Conservation (phyloP, 2,113 vertebrate genomes). For the Peromyscus californicus region DNA sequence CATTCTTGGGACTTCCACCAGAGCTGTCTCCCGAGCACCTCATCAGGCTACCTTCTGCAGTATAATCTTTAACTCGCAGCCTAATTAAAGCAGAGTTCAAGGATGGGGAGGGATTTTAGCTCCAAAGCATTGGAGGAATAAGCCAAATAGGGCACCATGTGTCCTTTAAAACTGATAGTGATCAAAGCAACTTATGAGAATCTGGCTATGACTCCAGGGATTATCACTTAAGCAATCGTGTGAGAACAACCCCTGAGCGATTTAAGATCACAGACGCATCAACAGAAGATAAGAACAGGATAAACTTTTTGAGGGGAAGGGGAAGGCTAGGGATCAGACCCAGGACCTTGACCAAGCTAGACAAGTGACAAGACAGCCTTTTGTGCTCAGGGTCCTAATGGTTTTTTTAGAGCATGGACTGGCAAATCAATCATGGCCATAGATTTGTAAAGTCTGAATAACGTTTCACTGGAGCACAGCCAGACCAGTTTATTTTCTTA, state of each 20-base stretch:
- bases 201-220: neutral
- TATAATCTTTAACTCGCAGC: neutral
- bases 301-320: neutral
- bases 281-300: neutral
- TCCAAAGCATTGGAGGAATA: neutral
- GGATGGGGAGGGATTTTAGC: neutral
- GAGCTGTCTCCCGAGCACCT: neutral
- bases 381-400: neutral
- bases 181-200: neutral
- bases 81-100: neutral
- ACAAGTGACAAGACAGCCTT: neutral
- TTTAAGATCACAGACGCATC: constrained; percentile 5
- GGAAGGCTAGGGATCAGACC: neutral
- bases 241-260: neutral
- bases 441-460: neutral
- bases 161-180: neutral
- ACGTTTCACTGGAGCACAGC: constrained; percentile 31
- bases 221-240: neutral
- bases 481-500: neutral
- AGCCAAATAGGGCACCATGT: neutral
- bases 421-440: neutral
- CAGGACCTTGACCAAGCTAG: neutral
- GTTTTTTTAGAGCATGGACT: neutral
- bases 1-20: neutral
- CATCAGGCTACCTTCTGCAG: neutral